These are phyloP conservation scores for Rhodinocichla rosea DNA, from an alignment of 2,113 vertebrate genomes.

Conservation along the genomic window DNA sequence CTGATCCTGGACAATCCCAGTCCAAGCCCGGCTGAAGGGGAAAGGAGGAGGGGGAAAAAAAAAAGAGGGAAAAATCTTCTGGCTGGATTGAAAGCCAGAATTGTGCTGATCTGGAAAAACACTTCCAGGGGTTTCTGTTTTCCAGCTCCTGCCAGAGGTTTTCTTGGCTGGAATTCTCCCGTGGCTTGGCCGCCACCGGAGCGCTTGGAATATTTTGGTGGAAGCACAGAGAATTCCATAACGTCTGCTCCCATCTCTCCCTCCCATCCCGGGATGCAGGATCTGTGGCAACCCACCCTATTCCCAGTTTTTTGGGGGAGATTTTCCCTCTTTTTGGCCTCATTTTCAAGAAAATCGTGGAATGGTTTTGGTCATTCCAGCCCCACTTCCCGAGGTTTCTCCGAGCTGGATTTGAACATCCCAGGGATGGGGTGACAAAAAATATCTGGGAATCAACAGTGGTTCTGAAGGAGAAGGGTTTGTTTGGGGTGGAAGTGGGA, in stretches of 20 bases:
- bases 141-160: neutral
- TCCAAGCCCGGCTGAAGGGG: accelerated
- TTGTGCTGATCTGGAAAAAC: conserved; percentile 66
- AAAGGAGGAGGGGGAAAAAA: neutral
- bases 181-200: neutral
- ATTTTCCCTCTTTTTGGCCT: neutral
- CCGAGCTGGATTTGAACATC: neutral
- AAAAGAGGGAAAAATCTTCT: neutral
- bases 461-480: too few species aligned
- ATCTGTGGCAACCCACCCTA: neutral
- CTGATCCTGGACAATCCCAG: neutral
- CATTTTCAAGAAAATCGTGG: accelerated
- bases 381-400: neutral
- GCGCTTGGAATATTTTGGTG: neutral
- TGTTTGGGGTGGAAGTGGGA: neutral
- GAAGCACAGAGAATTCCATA: neutral
- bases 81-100: neutral
- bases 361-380: neutral
- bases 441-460: accelerated
- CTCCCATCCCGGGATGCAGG: neutral
- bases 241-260: neutral
- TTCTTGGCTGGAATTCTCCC: conserved; percentile 13
- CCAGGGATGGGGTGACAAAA: neutral
- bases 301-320: neutral
- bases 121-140: conserved; percentile 15